phyloP scores from a whole-genome alignment of 2,888 invertebrate genomes.

The Protophormia terraenovae region DNA sequence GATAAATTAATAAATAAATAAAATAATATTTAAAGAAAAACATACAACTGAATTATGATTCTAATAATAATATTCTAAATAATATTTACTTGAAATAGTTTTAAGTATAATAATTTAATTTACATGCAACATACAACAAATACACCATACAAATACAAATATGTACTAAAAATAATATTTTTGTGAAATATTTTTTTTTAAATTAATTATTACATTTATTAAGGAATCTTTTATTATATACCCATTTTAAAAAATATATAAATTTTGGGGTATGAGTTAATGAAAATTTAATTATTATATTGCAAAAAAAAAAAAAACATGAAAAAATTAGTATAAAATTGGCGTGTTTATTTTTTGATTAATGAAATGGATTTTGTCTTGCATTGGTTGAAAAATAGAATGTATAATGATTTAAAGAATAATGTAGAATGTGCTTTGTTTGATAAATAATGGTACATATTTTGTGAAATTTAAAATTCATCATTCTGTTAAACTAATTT shows the following conservation, averaged over 20 bases:
- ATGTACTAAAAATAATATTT: background rate
- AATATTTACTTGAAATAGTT: slow-evolving; percentile 14
- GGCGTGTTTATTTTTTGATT: slow-evolving; percentile 9
- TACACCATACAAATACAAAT: slow-evolving; percentile 15
- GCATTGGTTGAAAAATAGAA: background rate
- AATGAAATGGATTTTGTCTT: background rate
- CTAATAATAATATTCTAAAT: background rate
- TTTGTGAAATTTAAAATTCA: background rate
- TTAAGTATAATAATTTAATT: slow-evolving; percentile 7
- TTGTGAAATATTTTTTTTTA: slow-evolving; percentile 12
- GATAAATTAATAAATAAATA: slow-evolving; percentile 6
- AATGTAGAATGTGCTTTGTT: slow-evolving; percentile 50
- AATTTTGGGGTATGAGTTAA: background rate
- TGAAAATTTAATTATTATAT: background rate
- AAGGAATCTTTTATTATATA: background rate
- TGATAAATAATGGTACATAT: slow-evolving; percentile 40
- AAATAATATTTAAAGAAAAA: slow-evolving; percentile 13
- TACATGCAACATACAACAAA: background rate
- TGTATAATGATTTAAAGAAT: too few species aligned
- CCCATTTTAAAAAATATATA: background rate
- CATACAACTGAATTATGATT: slow-evolving; percentile 15
- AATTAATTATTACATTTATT: background rate
- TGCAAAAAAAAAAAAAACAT: background rate
- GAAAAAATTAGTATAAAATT: background rate
- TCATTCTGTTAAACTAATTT: too few species aligned